Base-by-base conservation (phyloP, 2,888 invertebrate species). In the Calephelis perditalis region DNA sequence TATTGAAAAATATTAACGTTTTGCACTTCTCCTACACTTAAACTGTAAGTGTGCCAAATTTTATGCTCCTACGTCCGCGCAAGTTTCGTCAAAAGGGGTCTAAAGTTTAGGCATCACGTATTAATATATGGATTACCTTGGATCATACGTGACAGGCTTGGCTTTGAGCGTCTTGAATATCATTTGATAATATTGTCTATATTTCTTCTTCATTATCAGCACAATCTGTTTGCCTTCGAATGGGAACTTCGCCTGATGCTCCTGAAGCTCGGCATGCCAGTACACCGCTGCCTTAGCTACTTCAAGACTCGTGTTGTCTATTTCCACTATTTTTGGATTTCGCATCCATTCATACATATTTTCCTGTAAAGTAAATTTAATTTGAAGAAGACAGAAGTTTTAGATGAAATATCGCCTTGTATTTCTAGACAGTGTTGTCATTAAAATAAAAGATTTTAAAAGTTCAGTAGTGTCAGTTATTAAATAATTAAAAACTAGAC, bases 141-240 rank as follows among this genome's bases (percentile, higher is more conserved):
- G 90, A 69, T 90, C 90, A 65, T 90, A 90, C 59, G 87, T 86
- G 3, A 89, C 76, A 1, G 89, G 82, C 64, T 89, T 89, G 2
- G 90, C 90, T 69, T 89, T 90, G 8, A 90, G 70, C 0, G 85
- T 74, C 69, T 88, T 89, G 70, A 90, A 89, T 70, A 90, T 82
- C 88, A 90, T 89, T 63, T 89, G 86, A 71, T 89, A 90, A 70
- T 90, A 90, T 69, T 86, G 89, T 37, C 89, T 72, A 67, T 90
- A 90, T 64, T 89, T 90, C 67, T 84, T 88, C 75, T 86, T 86
- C 90, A 90, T 90, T 44, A 90, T 86, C 7, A 90, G 79, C 15
- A 89, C 87, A 8, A 90, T 79, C 68, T 89, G 89, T 66, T 87
- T 89, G 0, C 90, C 89, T 70, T 90, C 88, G 57, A 90, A 90